These are phyloP conservation scores for Acrobasis suavella DNA, from an alignment of 2,888 invertebrate species.

Conservation along the genomic window DNA sequence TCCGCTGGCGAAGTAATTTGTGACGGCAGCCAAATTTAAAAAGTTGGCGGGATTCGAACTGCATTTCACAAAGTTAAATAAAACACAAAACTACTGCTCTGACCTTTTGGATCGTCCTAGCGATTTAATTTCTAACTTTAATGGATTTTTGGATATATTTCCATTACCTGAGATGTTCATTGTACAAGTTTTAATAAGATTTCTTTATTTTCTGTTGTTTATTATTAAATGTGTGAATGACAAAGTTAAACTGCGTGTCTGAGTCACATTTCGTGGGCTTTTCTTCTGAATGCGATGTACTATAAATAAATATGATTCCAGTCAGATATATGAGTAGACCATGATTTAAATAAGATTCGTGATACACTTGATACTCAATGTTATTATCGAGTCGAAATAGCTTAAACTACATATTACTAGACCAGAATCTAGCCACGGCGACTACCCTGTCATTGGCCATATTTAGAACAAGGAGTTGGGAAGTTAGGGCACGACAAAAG, in stretches of 20 bases:
- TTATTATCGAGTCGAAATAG: too few species aligned
- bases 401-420: too few species aligned
- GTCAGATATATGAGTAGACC: not conserved
- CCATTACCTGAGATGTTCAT: not conserved
- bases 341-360: not conserved
- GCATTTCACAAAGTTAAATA: conserved; percentile 5
- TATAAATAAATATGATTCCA: conserved; percentile 15
- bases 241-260: not conserved
- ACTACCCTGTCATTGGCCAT: too few species aligned
- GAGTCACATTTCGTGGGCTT: conserved; percentile 13
- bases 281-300: conserved; percentile 5
- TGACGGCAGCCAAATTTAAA: not conserved
- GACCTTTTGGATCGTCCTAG: not conserved
- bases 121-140: not conserved
- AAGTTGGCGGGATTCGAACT: not conserved
- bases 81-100: not conserved
- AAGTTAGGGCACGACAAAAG: too few species aligned
- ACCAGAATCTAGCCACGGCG: too few species aligned
- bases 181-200: not conserved
- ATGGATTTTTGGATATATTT: conserved; percentile 8
- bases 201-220: not conserved
- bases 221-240: not conserved
- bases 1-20: not conserved
- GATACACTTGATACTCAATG: too few species aligned
- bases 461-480: too few species aligned